Base-by-base conservation (phyloP, 2,797 vertebrate genomes). In the Phaenicophaeus curvirostris region DNA sequence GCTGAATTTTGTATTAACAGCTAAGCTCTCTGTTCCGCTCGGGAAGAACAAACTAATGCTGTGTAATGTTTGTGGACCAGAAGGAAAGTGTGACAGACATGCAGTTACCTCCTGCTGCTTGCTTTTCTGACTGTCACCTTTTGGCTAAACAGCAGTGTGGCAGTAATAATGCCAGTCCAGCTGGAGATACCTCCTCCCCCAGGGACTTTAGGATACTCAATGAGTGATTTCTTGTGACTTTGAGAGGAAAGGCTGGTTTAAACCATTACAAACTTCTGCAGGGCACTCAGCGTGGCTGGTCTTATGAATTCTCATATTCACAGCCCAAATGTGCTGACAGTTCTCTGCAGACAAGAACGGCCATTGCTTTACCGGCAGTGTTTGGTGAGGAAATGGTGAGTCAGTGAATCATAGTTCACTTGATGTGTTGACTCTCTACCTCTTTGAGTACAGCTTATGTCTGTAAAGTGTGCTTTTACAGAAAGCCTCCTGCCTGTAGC, bases 61-160 rank as follows among this genome's bases (percentile, higher is more conserved):
- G 8, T 19, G 7, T 53, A 42, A 28, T 50, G 62, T 65, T 68
- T 68, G 72, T 58, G 39, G 54, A 75, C 54, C 59, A 65, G 58
- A 77, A 80, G 66, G 72, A 63, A 77, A 71, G 13, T 79, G 20
- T 68, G 85, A 71, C 87, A 87, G 65, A 42, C 11, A 4, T 18
- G 57, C 37, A 41, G 53, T 8, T 69, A 44, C 28, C 55, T 87
- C 81, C 74, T 48, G 37, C 89, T 74, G 72, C 44, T 85, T 54
- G 41, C 91, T 96, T 87, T 83, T 77, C 85, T 85, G 54, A 30
- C 57, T 84, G 63, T 79, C 81, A 69, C 42, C 63, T 62, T 87
- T 27, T 30, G 27, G 72, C 48, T 85, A 54, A 85, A 76, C 35
- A 37, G 59, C 0, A 0, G 2, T 5, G 53, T 27, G 50, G 41